Evolutionary conservation across 2,113 vertebrate species (phyloP), one percentile per base, ranked within the genome.

Genomic region (Rhinolophus ferrumequinum): DNA sequence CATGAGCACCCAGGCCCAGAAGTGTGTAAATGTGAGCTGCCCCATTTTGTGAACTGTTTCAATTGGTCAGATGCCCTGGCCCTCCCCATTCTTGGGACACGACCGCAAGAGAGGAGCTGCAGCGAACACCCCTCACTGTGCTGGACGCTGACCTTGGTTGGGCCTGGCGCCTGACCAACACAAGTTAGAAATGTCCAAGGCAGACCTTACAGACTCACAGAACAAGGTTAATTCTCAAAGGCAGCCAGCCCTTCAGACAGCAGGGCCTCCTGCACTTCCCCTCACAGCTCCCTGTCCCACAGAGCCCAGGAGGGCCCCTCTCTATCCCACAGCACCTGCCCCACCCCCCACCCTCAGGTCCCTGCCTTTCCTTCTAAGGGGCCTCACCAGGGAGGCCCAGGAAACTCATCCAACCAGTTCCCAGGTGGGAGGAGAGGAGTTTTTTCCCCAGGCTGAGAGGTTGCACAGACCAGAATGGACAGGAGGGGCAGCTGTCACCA

Each of bases 391-490:
- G 35, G n/a, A 91, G 26, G 60, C 87, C 82, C 62, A 24, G 79
- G 80, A 96, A 98, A 98, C 97, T 97, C 96, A 98, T 96, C 97
- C 92, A 96, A 97, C 98, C 97, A 97, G 98, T 97, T 97, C 76
- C 88, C n/a, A 28, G 28, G 70, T 6, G 47, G 72, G 73, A 81
- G 66, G 87, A 93, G 41, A 83, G 35, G 19, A 66, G 13, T 38
- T 54, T 79, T 70, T 52, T 96, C 64, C 85, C 82, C 14, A 11
- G 50, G 41, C 64, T 64, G 76, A 92, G 72, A 56, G 44, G 11
- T 28, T 26, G 85, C 84, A 70, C 28, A 87, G 94, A 64, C 54
- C 88, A 93, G 73, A 88, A 75, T 14, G 12, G 6, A 28, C 73
- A 47, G 14, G 13, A 54, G 26, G 26, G 44, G 58, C 15, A n/a